Evolutionary conservation across 1,140 invertebrate genomes (phyloP), one percentile per base, ranked within the genome.

Genomic region (Lasaia peninsularis): DNA sequence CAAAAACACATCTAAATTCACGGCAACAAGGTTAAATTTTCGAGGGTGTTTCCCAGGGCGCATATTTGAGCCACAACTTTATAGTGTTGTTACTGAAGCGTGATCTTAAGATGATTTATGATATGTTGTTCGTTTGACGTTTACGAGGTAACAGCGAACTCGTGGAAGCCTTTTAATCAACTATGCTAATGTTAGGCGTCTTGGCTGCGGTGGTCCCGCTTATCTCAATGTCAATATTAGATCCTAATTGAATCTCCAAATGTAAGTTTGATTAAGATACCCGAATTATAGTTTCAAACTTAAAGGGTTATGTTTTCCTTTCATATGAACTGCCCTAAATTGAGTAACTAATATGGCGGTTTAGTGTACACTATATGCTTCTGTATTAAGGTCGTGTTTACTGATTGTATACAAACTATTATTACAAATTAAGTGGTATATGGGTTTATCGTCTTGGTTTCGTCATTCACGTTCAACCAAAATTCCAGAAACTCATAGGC

Each of bases 31-130:
- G 61, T 62, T 35, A 18, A 62, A 61, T 60, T 73, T 72, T 6
- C 10, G 6, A 16, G 3, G 51, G 52, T 35, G 40, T 60, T 10
- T 28, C 58, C 9, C 66, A 71, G 63, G 75, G 12, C 28, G 63
- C 56, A 70, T 54, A 55, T 52, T 75, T 55, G 58, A 40, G 18
- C 61, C 69, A 37, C 62, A 64, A 68, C 62, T 70, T 58, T 71
- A 73, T 66, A 66, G 56, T 73, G 61, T 62, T 73, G 71, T 71
- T 75, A 79, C 69, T 78, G 73, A 79, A 79, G 67, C 76, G 71
- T 79, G 78, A 80, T 81, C 76, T 80, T 80, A 75, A 82, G 80
- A 88, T 88, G 85, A 88, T 86, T 88, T 88, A 88, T 86, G 80
- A 86, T 77, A 81, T 80, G 78, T 80, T 73, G 74, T 78, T 86